Evolutionary conservation across 2,888 invertebrate species (phyloP), one percentile per base, ranked within the genome.

Genomic region (Sarcophaga carnaria): DNA sequence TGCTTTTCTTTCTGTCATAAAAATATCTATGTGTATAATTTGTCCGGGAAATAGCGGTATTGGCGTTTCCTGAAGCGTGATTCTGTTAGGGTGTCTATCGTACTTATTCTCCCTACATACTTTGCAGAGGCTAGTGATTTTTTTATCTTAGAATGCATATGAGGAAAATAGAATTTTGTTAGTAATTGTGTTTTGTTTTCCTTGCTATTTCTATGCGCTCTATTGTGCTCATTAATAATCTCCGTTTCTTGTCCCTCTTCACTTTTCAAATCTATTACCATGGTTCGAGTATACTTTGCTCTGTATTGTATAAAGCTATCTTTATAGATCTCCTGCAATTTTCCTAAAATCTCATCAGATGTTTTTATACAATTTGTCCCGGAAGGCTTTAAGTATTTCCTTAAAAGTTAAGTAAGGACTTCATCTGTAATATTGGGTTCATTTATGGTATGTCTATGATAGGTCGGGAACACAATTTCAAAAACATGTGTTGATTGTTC

Each of bases 381-480:
- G 17, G 59, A 82, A 25, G 71, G 74, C 37, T 78, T 78, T 17
- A 78, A 49, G 37, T 76, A 76, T 71, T 76, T 82, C 49, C 60
- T 76, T 27, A 76, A 54, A 17, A 76, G 62, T 14, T 66, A 45
- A 20, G 25, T 64, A 2, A 75, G 49, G 12, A 4, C 8, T 3
- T 75, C 64, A 5, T 12, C 11, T 20, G 14, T 47, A 22, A 75
- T 14, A 10, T 64, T 25, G 17, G 64, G 60, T 81, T 69, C 74
- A 14, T 54, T 71, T 27, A 86, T 82, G 2, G 71, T 79, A 49
- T 85, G 85, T 6, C 80, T 66, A 49, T 20, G 81, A 49, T 12
- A 49, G 49, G 49, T 81, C n/a, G 85, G 80, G 25, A 85, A 85
- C 12, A 80, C 67, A 3, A 70, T 79, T 45, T 83, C 63, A 69